Conservation (phyloP, 2,797 vertebrate species). For the Leptodactylus fallax region DNA sequence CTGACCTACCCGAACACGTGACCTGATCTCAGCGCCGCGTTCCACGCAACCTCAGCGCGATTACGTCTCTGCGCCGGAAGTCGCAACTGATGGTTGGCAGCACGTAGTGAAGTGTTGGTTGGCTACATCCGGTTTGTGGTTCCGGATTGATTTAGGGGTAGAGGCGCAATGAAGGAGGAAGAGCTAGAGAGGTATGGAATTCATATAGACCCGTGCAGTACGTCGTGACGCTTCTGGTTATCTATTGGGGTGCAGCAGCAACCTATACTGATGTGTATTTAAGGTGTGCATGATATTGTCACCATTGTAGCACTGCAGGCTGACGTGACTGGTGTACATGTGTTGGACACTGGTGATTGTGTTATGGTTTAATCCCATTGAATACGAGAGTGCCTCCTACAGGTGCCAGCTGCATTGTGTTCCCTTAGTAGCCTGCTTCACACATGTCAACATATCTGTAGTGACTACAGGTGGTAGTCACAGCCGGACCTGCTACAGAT, state of each 20-base stretch:
- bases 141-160: not conserved
- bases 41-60: too few species aligned
- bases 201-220: not conserved
- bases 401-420: not conserved
- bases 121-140: slow-evolving; percentile 9
- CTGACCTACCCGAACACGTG: not conserved
- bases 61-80: slow-evolving; percentile 27
- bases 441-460: too few species aligned
- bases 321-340: not conserved
- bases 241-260: not conserved
- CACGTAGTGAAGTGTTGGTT: not conserved
- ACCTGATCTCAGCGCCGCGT: not conserved
- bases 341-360: not conserved
- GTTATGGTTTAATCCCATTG: not conserved
- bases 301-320: not conserved
- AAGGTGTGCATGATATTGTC: not conserved
- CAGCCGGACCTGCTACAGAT: too few species aligned
- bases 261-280: not conserved
- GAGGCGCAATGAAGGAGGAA: slow-evolving; percentile 34
- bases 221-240: not conserved
- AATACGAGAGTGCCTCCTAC: not conserved
- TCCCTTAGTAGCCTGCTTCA: too few species aligned
- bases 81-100: not conserved
- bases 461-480: too few species aligned
- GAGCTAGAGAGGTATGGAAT: slow-evolving; percentile 36